phyloP scores from a whole-genome alignment of 2,113 vertebrate species.

The Pagrus major region DNA sequence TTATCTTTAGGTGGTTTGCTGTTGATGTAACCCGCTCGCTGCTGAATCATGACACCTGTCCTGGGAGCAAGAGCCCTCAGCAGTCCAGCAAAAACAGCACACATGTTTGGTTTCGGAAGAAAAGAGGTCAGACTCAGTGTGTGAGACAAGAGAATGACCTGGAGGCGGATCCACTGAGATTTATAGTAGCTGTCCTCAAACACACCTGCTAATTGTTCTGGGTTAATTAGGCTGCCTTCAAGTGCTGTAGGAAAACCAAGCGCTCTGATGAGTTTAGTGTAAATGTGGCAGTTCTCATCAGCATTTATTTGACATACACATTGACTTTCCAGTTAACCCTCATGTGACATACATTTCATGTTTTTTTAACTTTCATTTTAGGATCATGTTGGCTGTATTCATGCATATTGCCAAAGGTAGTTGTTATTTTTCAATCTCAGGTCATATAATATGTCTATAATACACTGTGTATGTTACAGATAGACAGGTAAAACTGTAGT shows the following conservation, averaged over 20 bases:
- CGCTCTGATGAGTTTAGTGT: background rate
- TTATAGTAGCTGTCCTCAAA: fast-evolving
- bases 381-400: no score
- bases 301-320: background rate
- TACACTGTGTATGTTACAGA: no score
- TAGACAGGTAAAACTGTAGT: no score
- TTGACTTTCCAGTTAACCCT: no score
- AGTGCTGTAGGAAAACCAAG: background rate
- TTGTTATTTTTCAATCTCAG: no score
- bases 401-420: no score
- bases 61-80: background rate
- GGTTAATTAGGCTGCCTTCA: constrained; percentile 40
- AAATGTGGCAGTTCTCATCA: background rate
- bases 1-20: constrained; percentile 50
- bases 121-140: background rate
- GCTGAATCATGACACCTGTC: constrained; percentile 13
- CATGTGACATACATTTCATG: no score
- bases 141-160: background rate
- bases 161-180: background rate
- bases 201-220: constrained; percentile 29
- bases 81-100: constrained; percentile 1
- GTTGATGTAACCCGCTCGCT: constrained; percentile 26
- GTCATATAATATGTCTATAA: no score
- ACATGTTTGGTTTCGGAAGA: background rate
- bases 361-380: no score